Base-by-base conservation (phyloP, 2,888 invertebrate genomes). In the Sesia bembeciformis region DNA sequence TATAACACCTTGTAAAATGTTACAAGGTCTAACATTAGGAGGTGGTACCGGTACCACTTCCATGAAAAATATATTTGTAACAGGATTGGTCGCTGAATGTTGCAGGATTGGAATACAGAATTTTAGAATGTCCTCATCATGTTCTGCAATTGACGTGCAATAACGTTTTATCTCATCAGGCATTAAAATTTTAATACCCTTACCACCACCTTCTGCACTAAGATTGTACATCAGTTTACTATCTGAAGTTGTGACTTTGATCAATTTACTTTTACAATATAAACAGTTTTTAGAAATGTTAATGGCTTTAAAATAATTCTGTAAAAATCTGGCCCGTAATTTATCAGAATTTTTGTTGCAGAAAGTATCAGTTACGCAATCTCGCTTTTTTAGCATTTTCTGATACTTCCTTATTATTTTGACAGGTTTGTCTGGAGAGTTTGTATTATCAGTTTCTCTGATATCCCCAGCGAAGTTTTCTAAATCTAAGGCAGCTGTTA, bases 21-120 rank as follows among this genome's bases (percentile, higher is more conserved):
- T 90, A 72, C 90, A 92, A 4, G 99, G 99, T 64, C 99, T 90
- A 5, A 95, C 94, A 72, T 93, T 94, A 0, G 96, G 93, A 0
- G 99, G 98, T 38, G 96, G 91, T 0, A 99, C 98, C 3, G 96
- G 93, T 38, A 99, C 74, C 0, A 93, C 84, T 61, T 96, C 94
- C 76, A 96, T 92, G 73, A 98, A 99, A 75, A 99, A 95, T 54
- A 94, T 76, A 81, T 99, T 96, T 0, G 95, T 94, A 0, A 96
- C 93, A 63, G 92, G 81, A 56, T 90, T 83, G 0, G 72, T 63
- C 1, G 84, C 78, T 4, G 91, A 68, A 57, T 81, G 68, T 58
- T 81, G 86, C 0, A 97, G 78, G 51, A 95, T 88, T 0, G 96
- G 95, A 55, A 94, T 91, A n/a, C 96, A 82, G n/a, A 92, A 76